These are phyloP conservation scores for Bombus polaris DNA, from an alignment of 1,140 invertebrate genomes.

Conservation along the genomic window DNA sequence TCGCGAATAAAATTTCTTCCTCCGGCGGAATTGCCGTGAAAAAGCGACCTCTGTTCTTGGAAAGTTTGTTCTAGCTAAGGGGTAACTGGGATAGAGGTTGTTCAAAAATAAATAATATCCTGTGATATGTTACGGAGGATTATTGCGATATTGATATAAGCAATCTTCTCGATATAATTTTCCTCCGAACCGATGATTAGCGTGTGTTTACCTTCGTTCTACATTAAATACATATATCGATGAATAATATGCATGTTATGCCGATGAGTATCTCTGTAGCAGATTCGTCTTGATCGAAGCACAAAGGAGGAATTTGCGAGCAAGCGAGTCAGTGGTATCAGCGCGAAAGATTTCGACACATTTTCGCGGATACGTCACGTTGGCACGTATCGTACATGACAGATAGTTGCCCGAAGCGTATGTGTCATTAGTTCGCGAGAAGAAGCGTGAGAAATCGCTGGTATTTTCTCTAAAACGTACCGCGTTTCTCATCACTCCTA, in stretches of 20 bases:
- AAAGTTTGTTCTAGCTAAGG: neutral
- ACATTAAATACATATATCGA: neutral
- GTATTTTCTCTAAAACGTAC: neutral
- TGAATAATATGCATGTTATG: no score
- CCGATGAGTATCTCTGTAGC: no score
- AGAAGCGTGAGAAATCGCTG: conserved; percentile 29
- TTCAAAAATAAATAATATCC: neutral
- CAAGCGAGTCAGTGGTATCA: no score
- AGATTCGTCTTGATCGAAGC: no score
- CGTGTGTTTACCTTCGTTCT: neutral
- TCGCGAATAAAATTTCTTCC: conserved; percentile 33
- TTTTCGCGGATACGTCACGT: conserved; percentile 5
- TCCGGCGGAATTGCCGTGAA: neutral
- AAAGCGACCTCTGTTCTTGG: neutral
- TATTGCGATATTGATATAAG: neutral
- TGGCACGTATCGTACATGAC: conserved; percentile 28
- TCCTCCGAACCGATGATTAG: neutral
- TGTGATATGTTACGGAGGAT: neutral
- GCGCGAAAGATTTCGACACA: conserved; percentile 7
- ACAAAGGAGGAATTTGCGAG: no score
- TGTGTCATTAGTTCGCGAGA: conserved; percentile 27
- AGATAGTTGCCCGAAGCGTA: conserved; percentile 18
- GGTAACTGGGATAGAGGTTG: neutral
- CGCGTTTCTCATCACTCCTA: neutral
- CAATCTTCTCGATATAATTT: neutral